phyloP scores from a whole-genome alignment of 2,888 invertebrate species.

The Bruchidius siliquastri region DNA sequence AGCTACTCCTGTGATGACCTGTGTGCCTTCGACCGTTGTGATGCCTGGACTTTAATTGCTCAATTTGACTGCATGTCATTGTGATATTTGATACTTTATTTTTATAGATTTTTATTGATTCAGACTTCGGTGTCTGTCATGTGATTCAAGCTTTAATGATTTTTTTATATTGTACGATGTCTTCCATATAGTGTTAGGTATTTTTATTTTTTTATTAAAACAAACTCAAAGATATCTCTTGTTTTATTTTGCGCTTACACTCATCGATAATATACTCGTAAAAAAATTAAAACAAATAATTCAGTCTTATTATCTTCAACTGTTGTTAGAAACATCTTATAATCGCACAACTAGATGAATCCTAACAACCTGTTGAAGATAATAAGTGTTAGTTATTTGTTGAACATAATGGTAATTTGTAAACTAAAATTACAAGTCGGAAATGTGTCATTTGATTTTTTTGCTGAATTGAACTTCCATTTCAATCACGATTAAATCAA shows the following conservation, averaged over 20 bases:
- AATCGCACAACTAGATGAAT: neutral
- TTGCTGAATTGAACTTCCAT: too few species aligned
- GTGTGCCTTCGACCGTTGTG: slow-evolving; percentile 24
- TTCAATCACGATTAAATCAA: too few species aligned
- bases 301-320: neutral
- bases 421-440: too few species aligned
- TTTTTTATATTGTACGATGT: slow-evolving; percentile 29
- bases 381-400: neutral
- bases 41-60: slow-evolving; percentile 24
- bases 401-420: neutral
- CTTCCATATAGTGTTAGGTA: slow-evolving; percentile 32
- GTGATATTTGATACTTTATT: slow-evolving; percentile 33
- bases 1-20: slow-evolving; percentile 18
- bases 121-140: slow-evolving; percentile 19
- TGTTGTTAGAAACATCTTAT: neutral
- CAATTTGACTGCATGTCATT: slow-evolving; percentile 31
- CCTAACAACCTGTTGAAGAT: neutral
- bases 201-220: slow-evolving; percentile 17
- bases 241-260: slow-evolving; percentile 1
- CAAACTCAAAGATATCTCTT: slow-evolving; percentile 3
- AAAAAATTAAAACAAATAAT: neutral
- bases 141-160: slow-evolving; percentile 40
- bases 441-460: too few species aligned
- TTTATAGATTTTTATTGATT: slow-evolving; percentile 23
- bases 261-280: too few species aligned